Evolutionary conservation across 2,797 vertebrate genomes (phyloP), one percentile per base, ranked within the genome.

Genomic region (Myotis myotis): DNA sequence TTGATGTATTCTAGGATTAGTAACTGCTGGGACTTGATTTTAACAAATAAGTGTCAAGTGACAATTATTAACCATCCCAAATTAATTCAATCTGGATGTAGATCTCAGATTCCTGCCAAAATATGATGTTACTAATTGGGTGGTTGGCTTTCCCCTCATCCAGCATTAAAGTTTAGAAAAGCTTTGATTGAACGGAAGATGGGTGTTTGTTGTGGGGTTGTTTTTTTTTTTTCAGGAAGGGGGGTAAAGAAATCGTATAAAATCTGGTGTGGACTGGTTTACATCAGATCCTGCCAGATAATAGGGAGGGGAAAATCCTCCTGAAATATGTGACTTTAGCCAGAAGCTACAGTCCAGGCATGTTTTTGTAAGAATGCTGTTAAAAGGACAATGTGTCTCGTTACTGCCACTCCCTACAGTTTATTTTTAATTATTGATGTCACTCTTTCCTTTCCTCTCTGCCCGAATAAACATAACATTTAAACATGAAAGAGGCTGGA

Each of bases 361-460:
- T 81, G 9, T 6, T 86, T 94, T 89, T 90, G 0, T 11, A 38
- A 93, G 53, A 89, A 92, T 70, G 87, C 60, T 22, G 66, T 84
- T 62, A 60, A 38, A 80, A 93, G 68, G 93, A 93, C 84, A 81
- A 74, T 55, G 79, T 89, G 76, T 96, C 53, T 11, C 75, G 71
- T 95, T 64, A n/a, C 95, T 90, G 71, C 83, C 60, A 38, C 68
- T 90, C 87, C 79, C 47, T 86, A 82, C 28, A 78, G 36, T 95
- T 62, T 70, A 75, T 74, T 95, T 92, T 92, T 87, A 96, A 81
- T 96, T 89, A 94, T 76, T 89, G 92, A 91, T 91, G 83, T 95
- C 79, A 75, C 71, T 94, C 55, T 70, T 94, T 94, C 84, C 84
- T 94, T 89, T 62, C 20, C 25, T 88, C 30, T 79, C 70, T 62